Percentiles rank a stretch among this genome's conserved stretches.
phyloP scores from a whole-genome alignment of 2,797 vertebrate genomes.

The Chloroceryle inda region DNA sequence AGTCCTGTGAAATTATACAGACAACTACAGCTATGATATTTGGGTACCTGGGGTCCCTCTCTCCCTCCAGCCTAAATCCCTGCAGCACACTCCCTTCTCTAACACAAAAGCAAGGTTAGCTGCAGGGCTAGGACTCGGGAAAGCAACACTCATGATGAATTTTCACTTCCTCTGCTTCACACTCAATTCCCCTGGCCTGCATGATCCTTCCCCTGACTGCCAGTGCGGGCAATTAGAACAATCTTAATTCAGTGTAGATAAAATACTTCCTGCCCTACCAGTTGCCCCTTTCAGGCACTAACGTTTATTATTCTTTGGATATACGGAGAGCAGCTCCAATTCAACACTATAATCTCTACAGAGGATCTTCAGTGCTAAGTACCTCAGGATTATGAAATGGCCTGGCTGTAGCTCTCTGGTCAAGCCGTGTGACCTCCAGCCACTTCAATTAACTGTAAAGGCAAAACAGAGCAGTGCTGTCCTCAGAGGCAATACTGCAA shows the following conservation, averaged over 20 bases:
- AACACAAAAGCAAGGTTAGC: neutral
- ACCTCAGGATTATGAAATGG: neutral
- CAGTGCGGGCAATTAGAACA: neutral
- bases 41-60: neutral
- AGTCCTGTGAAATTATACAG: neutral
- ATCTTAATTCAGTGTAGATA: neutral
- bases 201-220: accelerated
- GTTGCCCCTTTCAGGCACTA: neutral
- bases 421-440: constrained; percentile 2
- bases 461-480: neutral
- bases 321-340: neutral
- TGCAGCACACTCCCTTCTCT: neutral
- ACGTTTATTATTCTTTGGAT: neutral
- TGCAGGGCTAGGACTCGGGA: neutral
- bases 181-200: neutral
- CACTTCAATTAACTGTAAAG: constrained; percentile 3
- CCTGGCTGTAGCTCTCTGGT: neutral
- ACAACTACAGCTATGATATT: neutral
- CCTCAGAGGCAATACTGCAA: neutral
- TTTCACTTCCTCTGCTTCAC: neutral
- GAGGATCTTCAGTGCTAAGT: neutral
- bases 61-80: neutral
- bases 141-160: neutral
- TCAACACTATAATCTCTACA: neutral
- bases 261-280: neutral